Evolutionary conservation across 2,888 invertebrate species (phyloP), one percentile per base, ranked within the genome.

Genomic region (Acleris laterana): DNA sequence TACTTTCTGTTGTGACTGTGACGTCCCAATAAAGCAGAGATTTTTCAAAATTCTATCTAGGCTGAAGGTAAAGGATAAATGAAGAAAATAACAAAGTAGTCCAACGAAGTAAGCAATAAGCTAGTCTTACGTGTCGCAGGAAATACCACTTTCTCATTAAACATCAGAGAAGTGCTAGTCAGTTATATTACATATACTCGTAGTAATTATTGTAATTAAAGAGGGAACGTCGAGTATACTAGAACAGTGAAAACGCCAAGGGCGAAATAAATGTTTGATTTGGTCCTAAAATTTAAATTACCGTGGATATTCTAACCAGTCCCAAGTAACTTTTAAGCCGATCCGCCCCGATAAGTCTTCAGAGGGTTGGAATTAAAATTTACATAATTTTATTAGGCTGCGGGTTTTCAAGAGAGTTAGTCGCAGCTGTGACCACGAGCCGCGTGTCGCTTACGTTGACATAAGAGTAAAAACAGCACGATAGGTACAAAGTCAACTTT

Each of bases 321-420:
- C 38, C 62, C 16, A 66, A 62, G 61, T 62, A 19, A 62, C 51
- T 57, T 57, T 62, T 62, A 66, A 65, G 65, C 65, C 51, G 60
- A 64, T 59, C 48, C 59, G 49, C 50, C 22, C 28, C 63, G 53
- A 62, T 64, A 64, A 58, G 67, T 68, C 60, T 69, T 69, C 69
- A 38, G 42, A 65, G 38, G 63, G 59, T 68, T 76, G 72, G 75
- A 74, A 77, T 79, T 77, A 74, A 74, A 77, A 82, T 82, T 77
- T 77, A 71, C 80, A 82, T 84, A 80, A 80, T 73, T 74, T 75
- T 74, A 78, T 76, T 74, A 74, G 62, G 68, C 69, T 70, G 66
- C 62, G 65, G 63, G 48, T 57, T 61, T 61, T 63, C 60, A 63
- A 53, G 56, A 55, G 46, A 20, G 68, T 69, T 46, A 57, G 67